Evolutionary conservation across 1,140 invertebrate genomes (phyloP), one percentile per base, ranked within the genome.

Genomic region (Drosophila eugracilis): DNA sequence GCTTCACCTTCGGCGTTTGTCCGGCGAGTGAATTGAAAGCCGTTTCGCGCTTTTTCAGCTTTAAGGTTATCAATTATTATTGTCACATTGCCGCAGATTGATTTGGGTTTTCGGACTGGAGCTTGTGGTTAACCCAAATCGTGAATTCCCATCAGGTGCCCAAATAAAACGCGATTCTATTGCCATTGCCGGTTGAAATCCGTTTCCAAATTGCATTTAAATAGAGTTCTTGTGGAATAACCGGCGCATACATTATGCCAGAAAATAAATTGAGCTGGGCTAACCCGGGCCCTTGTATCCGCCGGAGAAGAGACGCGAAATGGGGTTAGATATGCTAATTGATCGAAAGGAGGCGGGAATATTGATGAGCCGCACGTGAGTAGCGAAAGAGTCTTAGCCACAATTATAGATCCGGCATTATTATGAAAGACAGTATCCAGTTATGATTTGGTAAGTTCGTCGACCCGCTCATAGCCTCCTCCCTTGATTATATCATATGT

Each of bases 171-270:
- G 21, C 26, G 36, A 42, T 36, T 63, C 37, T 63, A 28, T 32
- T 45, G 55, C 28, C 34, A 44, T 62, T 63, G 26, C 3, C 45
- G 55, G 28, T 30, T 45, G 9, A 63, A 75, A 75, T 83, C 80
- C 80, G 80, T 81, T 50, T 85, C 44, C 62, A 76, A 88, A 85
- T 81, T 72, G 76, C 62, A 65, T 53, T 63, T 74, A 70, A 88
- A 60, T 34, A 55, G 62, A 45, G 55, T 28, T 76, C 44, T 52
- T 52, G 12, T 60, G 74, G 83, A 71, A 81, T 65, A 66, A 65
- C 41, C 83, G 52, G 49, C 36, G 39, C 59, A 75, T 59, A 75
- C 53, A 79, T 75, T 66, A 59, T 59, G 37, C 28, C 24, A n/a
- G 5, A 22, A 30, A 48, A 19, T 10, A 21, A 48, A 47, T 39